A percentile compares a stretch with the other conserved stretches of the same genome.
phyloP scores from a whole-genome alignment of 2,888 invertebrate genomes.

The Apodemia duryi region DNA sequence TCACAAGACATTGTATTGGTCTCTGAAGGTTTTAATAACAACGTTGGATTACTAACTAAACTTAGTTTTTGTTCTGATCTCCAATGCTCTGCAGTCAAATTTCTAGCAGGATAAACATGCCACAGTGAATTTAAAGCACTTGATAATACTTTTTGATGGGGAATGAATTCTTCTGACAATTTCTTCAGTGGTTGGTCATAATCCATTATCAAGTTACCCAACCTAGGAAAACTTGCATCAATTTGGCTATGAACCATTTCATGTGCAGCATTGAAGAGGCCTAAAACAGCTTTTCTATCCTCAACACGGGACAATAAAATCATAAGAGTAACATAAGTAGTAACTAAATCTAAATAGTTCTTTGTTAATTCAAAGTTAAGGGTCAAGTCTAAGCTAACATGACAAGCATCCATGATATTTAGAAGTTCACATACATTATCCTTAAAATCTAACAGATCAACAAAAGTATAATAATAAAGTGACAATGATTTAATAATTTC shows the following conservation, averaged over 20 bases:
- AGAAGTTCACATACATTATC: constrained; percentile 94
- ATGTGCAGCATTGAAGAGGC: constrained; percentile 98
- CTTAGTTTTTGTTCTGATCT: constrained; percentile 95
- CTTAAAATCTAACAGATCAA: constrained; percentile 98
- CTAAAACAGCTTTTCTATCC: constrained; percentile 97
- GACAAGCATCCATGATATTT: constrained; percentile 98
- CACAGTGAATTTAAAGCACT: constrained; percentile 93
- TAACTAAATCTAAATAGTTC: constrained; percentile 95
- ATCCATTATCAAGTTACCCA: constrained; percentile 98
- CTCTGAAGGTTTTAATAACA: constrained; percentile 94
- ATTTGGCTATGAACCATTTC: constrained; percentile 96
- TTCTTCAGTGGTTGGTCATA: constrained; percentile 98
- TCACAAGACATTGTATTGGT: constrained; percentile 99
- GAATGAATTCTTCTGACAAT: constrained; percentile 96
- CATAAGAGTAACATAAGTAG: constrained; percentile 97
- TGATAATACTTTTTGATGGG: constrained; percentile 92
- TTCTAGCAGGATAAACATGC: constrained; percentile 92
- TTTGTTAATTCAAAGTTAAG: constrained; percentile 97
- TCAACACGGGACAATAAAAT: constrained; percentile 98
- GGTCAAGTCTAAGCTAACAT: constrained; percentile 95
- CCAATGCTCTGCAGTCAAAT: constrained; percentile 96
- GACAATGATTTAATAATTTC: constrained; percentile 98
- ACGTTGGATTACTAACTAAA: constrained; percentile 95
- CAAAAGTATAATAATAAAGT: constrained; percentile 99
- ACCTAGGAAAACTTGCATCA: constrained; percentile 94